A percentile compares a stretch with the other conserved stretches of the same genome.
phyloP scores from a whole-genome alignment of 2,797 vertebrate species.

The Mustela erminea region DNA sequence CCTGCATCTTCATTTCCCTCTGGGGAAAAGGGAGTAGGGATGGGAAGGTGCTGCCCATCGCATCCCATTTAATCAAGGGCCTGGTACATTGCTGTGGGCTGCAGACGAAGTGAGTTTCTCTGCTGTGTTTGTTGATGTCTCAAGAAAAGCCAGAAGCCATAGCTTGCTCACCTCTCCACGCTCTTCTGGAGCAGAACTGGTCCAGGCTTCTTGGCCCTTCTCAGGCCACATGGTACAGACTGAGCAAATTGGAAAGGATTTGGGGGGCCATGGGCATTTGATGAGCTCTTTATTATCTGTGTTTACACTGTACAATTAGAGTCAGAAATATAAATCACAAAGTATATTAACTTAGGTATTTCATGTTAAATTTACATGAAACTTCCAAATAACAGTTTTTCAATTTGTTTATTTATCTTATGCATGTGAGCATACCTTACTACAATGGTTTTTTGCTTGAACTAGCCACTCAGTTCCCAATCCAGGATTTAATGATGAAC shows the following conservation, averaged over 20 bases:
- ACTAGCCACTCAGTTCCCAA: not conserved
- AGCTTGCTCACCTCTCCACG: not conserved
- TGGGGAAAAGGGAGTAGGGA: not conserved
- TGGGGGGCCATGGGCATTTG: not conserved
- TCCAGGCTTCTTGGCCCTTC: not conserved
- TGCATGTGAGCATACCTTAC: not conserved
- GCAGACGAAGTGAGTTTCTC: not conserved
- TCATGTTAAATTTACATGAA: slow-evolving; percentile 33
- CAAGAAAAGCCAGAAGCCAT: not conserved
- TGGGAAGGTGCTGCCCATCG: too few relatives aligned
- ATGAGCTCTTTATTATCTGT: not conserved
- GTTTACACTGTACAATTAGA: not conserved
- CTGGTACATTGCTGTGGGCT: fast-evolving
- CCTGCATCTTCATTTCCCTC: not conserved
- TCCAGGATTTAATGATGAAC: not conserved
- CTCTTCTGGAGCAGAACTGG: not conserved
- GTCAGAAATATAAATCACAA: slow-evolving; percentile 25
- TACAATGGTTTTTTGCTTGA: not conserved
- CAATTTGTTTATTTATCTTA: not conserved
- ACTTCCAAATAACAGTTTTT: not conserved
- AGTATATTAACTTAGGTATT: not conserved
- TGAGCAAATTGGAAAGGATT: not conserved
- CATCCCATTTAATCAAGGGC: not conserved
- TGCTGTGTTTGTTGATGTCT: not conserved
- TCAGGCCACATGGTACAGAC: not conserved